A percentile compares a stretch with the other conserved stretches of the same genome.
These are phyloP conservation scores for Aethina tumida DNA, from an alignment of 1,140 invertebrate species.

Conservation along the genomic window DNA sequence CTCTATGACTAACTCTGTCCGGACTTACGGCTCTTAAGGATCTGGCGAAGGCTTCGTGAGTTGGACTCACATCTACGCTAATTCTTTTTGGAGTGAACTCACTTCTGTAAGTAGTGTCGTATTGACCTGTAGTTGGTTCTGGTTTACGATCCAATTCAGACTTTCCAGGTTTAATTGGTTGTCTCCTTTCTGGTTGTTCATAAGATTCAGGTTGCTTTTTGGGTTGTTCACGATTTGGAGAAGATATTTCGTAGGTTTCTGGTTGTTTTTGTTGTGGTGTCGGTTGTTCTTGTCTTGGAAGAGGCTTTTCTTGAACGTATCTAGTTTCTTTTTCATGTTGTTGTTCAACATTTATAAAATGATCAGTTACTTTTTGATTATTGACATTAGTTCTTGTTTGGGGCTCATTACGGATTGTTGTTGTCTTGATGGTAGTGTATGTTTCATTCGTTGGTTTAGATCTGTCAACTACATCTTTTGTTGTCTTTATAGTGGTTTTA, in stretches of 20 bases:
- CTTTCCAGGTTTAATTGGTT: constrained; percentile 23
- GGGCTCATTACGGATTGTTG: background rate
- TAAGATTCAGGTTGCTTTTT: constrained; percentile 7
- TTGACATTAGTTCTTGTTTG: background rate
- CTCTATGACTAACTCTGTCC: constrained; percentile 34
- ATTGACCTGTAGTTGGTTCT: constrained; percentile 36
- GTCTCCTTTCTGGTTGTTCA: constrained; percentile 17
- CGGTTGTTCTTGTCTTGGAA: constrained; percentile 28
- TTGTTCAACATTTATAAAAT: constrained; percentile 18
- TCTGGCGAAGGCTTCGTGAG: constrained; percentile 60
- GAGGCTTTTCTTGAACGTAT: background rate
- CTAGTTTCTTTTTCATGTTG: constrained; percentile 16
- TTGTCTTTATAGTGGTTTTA: background rate
- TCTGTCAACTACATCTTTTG: constrained; percentile 1
- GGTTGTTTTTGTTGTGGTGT: constrained; percentile 49
- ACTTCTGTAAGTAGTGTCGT: constrained; percentile 48
- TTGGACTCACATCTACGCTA: constrained; percentile 51
- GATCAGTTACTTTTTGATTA: constrained; percentile 7
- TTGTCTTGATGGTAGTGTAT: constrained; percentile 4
- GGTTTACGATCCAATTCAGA: constrained; percentile 24
- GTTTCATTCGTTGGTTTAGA: too few species aligned
- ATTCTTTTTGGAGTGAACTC: constrained; percentile 47
- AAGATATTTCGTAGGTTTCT: constrained; percentile 38
- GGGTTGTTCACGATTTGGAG: background rate
- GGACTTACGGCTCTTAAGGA: constrained; percentile 52